A percentile compares a stretch with the other conserved stretches of the same genome.
phyloP scores from a whole-genome alignment of 2,888 invertebrate genomes.

The Odontomyia ornata region DNA sequence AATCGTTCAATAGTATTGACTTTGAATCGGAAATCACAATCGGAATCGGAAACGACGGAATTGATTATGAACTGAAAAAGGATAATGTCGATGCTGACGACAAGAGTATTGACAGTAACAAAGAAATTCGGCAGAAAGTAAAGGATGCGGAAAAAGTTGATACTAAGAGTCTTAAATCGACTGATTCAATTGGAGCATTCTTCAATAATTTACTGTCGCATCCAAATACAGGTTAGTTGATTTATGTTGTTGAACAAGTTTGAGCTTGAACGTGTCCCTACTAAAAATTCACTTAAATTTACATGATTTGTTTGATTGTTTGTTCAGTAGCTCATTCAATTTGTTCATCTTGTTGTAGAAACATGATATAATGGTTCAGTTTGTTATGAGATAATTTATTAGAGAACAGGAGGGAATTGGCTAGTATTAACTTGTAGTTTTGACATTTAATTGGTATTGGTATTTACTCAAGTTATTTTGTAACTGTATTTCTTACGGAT shows the following conservation, averaged over 20 bases:
- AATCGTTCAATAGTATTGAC: conserved; percentile 65
- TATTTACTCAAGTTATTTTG: too few relatives aligned
- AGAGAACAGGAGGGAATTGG: too few relatives aligned
- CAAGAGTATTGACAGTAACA: conserved; percentile 46
- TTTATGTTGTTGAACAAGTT: conserved; percentile 11
- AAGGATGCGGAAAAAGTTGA: conserved; percentile 44
- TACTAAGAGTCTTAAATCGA: conserved; percentile 50
- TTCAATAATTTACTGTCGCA: conserved; percentile 62
- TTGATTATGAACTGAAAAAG: conserved; percentile 32
- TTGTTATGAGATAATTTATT: too few relatives aligned
- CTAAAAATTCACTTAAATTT: background rate
- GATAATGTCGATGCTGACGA: conserved; percentile 48
- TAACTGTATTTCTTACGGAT: too few relatives aligned
- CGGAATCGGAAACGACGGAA: conserved; percentile 51
- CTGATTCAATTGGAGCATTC: conserved; percentile 62
- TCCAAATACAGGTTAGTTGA: conserved; percentile 61
- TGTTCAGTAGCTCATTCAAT: background rate
- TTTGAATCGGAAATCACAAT: conserved; percentile 64
- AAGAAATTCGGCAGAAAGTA: conserved; percentile 45
- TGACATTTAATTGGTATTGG: too few relatives aligned
- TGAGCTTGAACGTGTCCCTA: background rate
- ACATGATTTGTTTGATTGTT: background rate
- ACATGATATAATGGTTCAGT: too few relatives aligned
- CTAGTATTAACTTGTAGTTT: too few relatives aligned
- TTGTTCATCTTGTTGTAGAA: too few relatives aligned